A percentile compares a stretch with the other conserved stretches of the same genome.
phyloP scores from a whole-genome alignment of 2,888 invertebrate genomes.

The Dascillus cervinus region DNA sequence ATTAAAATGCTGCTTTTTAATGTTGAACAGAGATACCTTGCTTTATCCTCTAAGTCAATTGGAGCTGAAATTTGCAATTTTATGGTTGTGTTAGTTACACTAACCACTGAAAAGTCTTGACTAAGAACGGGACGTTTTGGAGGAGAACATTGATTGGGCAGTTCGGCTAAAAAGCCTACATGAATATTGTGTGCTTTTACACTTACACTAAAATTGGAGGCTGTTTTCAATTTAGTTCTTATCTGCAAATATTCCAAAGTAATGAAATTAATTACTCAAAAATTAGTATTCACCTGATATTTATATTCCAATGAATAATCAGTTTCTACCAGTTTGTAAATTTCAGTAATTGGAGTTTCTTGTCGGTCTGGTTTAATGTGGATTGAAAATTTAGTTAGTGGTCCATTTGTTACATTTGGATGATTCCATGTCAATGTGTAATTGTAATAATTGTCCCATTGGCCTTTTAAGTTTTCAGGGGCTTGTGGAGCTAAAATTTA shows the following conservation, averaged over 20 bases:
- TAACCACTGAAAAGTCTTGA: slow-evolving; percentile 2
- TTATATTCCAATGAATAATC: no score
- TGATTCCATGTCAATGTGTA: slow-evolving; percentile 27
- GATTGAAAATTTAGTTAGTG: slow-evolving; percentile 7
- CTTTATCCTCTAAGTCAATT: slow-evolving; percentile 2
- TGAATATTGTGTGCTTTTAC: slow-evolving; percentile 1
- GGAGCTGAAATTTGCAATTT: slow-evolving; percentile 4
- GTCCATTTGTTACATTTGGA: slow-evolving; percentile 20
- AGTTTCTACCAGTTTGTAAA: no score
- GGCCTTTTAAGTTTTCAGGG: slow-evolving; percentile 17
- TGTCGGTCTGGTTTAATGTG: slow-evolving; percentile 1
- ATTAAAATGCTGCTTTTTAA: slow-evolving; percentile 1
- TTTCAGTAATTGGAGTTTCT: no score
- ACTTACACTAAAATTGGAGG: slow-evolving; percentile 2
- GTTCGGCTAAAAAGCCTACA: background rate
- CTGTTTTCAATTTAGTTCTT: no score
- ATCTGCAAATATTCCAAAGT: no score
- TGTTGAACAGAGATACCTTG: slow-evolving; percentile 4
- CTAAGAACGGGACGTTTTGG: slow-evolving; percentile 5
- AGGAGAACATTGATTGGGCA: slow-evolving; percentile 6
- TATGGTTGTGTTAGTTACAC: slow-evolving; percentile 9
- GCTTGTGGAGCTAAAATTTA: slow-evolving; percentile 21
- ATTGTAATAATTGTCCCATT: slow-evolving; percentile 25
- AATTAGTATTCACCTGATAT: no score
- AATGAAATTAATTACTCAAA: no score